Evolutionary conservation across 2,113 vertebrate species (phyloP), one percentile per base, ranked within the genome.

Genomic region (Panthera uncia): DNA sequence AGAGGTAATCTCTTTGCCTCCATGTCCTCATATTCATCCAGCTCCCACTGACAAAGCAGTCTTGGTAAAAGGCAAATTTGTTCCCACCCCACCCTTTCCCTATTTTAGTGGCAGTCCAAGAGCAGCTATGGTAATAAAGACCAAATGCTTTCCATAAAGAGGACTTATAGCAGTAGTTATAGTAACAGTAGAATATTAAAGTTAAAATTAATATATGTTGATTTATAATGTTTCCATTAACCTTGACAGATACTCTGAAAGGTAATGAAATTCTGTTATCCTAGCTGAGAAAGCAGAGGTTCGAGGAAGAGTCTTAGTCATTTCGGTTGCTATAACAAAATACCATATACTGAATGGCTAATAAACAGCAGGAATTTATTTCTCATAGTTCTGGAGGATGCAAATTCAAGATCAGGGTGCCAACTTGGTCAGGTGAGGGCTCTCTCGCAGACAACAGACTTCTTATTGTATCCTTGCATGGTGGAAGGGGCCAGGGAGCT

Each of bases 221-320:
- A 91, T 95, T 95, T 91, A 48, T 45, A 90, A 76, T 27, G 45
- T 48, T 84, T 91, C 48, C 36, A 78, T 36, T 84, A 90, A 55
- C 57, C n/a, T 38, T 33, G 27, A 71, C 65, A 84, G 48, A 57
- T 84, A 57, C 5, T 45, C 69, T 84, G 45, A 78, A 69, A 31
- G 36, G 21, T 68, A 90, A 36, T 45, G 15, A 94, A 21, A 9
- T 74, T 78, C 36, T 85, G 16, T 38, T 78, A 78, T 78, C 48
- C 36, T 36, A 79, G 13, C 50, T 48, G 33, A 91, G 94, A 91
- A 76, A 61, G 18, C 38, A 25, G 50, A 86, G 69, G 68, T 69
- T 91, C 38, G 38, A 85, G 31, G 41, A 91, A 38, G 18, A 9
- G 0, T 65, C 66, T 41, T 33, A 4, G 36, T 57, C n/a, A 18